Conservation (phyloP, 2,888 invertebrate genomes). For the Amiota minor region DNA sequence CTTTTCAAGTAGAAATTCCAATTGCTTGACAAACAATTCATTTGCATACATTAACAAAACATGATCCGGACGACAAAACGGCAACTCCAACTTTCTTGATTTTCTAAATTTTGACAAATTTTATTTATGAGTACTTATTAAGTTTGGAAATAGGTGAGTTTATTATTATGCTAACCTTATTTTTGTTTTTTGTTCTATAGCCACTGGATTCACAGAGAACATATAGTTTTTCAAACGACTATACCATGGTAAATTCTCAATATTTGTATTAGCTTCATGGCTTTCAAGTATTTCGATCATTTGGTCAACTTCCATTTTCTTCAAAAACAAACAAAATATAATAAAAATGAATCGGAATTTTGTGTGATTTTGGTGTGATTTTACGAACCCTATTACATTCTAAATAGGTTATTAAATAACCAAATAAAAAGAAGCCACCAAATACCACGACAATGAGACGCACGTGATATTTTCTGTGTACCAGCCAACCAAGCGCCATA, state of each 20-base stretch:
- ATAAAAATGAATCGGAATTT: neutral
- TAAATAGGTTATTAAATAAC: constrained; percentile 64
- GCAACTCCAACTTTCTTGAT: constrained; percentile 54
- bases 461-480: constrained; percentile 53
- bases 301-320: constrained; percentile 63
- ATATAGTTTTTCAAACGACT: constrained; percentile 40
- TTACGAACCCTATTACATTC: constrained; percentile 67
- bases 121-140: neutral
- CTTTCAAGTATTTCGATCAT: constrained; percentile 53
- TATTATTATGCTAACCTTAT: constrained; percentile 45
- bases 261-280: constrained; percentile 28
- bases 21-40: constrained; percentile 65
- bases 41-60: constrained; percentile 66
- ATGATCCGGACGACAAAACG: constrained; percentile 68
- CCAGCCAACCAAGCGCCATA: constrained; percentile 48
- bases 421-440: constrained; percentile 52
- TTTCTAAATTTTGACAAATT: constrained; percentile 53
- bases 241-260: constrained; percentile 39
- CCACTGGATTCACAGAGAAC: constrained; percentile 31
- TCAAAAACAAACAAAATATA: constrained; percentile 8
- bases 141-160: neutral
- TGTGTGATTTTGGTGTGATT: no score
- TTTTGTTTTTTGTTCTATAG: constrained; percentile 44
- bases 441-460: constrained; percentile 47
- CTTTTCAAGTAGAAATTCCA: constrained; percentile 61